These are phyloP conservation scores for Alcedo atthis DNA, from an alignment of 2,797 vertebrate species.

Conservation along the genomic window DNA sequence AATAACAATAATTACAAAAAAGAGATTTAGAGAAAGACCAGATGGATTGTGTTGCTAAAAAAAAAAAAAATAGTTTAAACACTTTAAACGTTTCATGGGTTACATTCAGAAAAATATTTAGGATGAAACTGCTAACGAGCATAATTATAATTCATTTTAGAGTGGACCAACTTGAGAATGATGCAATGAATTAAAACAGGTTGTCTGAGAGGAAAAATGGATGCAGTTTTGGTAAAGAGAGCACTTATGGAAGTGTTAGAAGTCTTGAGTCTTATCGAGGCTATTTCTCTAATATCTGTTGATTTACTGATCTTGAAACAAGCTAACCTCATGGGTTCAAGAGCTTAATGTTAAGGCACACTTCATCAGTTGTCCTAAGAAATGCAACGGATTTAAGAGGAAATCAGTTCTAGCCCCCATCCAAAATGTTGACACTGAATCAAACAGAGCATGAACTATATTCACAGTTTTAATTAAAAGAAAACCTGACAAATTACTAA, in stretches of 20 bases:
- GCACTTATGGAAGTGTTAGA: constrained; percentile 58
- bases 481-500: constrained; percentile 71
- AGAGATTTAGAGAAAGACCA: neutral
- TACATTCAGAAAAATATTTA: neutral
- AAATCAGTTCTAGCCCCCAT: constrained; percentile 69
- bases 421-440: constrained; percentile 71
- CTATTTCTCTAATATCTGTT: constrained; percentile 55
- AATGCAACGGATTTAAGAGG: constrained; percentile 53
- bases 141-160: constrained; percentile 47
- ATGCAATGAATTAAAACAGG: constrained; percentile 60
- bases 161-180: constrained; percentile 60
- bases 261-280: constrained; percentile 51
- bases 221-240: constrained; percentile 62
- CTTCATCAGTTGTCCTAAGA: constrained; percentile 64
- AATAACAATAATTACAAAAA: neutral
- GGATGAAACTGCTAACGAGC: neutral
- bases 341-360: constrained; percentile 56
- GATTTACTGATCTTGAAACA: constrained; percentile 64
- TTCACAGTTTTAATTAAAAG: constrained; percentile 74
- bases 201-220: constrained; percentile 65
- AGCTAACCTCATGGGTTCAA: constrained; percentile 38
- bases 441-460: constrained; percentile 71
- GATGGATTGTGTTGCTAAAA: neutral
- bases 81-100: neutral
- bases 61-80: neutral